Evolutionary conservation across 2,888 invertebrate species (phyloP), one percentile per base, ranked within the genome.

Genomic region (Harmothoe impar): DNA sequence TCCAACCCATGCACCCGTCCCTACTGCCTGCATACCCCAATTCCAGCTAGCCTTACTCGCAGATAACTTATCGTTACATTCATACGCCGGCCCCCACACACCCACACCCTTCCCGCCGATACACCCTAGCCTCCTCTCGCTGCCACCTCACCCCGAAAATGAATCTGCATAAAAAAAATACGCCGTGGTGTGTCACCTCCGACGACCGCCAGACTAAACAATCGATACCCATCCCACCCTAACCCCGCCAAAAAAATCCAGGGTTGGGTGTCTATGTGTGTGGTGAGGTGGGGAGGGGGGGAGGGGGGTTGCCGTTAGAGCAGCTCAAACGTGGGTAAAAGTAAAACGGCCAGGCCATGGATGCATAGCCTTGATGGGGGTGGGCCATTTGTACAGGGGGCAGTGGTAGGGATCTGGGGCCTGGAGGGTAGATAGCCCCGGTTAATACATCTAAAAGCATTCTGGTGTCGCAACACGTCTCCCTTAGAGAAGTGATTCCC

Each of bases 361-460:
- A 5, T 20, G 20, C 62, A 62, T 62, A 5, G 62, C 62, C 3
- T 20, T 62, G 20, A 62, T 62, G 62, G 62, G 62, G 23, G 43
- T 43, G 43, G 62, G 62, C 62, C 62, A 62, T 62, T 62, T 62
- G 62, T n/a, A 62, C 7, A 43, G 43, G 77, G 81, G 35, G 81
- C 35, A 43, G 12, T 35, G 81, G 1, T 7, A 35, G 5, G 35
- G 35, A 35, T 20, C 10, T 17, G 25, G 81, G 81, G 43, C 0
- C 35, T 10, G 43, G 35, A 25, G 35, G 35, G 10, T 15, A 72
- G 81, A 33, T 81, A 35, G 86, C 17, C 54, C 15, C 17, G 86
- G 86, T 86, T 86, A 86, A 86, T 86, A 86, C 86, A 56, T 86
- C 86, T 86, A 86, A 86, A 86, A 86, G 86, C 54, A 23, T 86